phyloP scores from a whole-genome alignment of 2,888 invertebrate species.

The Camptogramma bilineatum region DNA sequence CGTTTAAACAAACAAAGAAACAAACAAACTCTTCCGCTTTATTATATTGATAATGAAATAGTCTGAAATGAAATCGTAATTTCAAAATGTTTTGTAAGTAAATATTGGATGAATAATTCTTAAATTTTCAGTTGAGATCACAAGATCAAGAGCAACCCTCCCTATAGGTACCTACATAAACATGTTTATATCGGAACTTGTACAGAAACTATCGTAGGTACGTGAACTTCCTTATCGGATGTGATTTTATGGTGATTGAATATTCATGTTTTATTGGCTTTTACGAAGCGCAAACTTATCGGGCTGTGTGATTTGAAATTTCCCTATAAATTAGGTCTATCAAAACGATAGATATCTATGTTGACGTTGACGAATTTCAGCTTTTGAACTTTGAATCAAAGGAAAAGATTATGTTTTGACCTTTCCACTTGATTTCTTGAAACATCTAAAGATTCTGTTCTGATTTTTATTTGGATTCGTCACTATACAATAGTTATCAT shows the following conservation, averaged over 20 bases:
- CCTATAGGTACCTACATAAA: background rate
- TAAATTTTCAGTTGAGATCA: background rate
- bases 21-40: too few species aligned
- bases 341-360: conserved; percentile 1
- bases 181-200: background rate
- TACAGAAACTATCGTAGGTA: conserved; percentile 13
- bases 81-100: background rate
- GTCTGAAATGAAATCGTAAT: too few species aligned
- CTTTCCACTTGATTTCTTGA: background rate
- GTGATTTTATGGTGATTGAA: conserved; percentile 38
- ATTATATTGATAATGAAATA: too few species aligned
- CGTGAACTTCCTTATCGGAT: conserved; percentile 33
- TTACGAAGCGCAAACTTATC: conserved; percentile 31
- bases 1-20: too few species aligned
- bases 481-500: too few species aligned
- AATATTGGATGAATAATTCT: background rate
- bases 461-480: background rate
- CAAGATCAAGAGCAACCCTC: background rate
- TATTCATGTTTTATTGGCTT: conserved; percentile 43
- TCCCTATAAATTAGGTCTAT: conserved; percentile 16
- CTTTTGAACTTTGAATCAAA: conserved; percentile 1
- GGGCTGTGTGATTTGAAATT: conserved; percentile 30
- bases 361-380: background rate
- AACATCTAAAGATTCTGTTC: background rate
- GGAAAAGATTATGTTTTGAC: background rate